A percentile compares a stretch with the other conserved stretches of the same genome.
phyloP scores from a whole-genome alignment of 2,888 invertebrate genomes.

The Limulus polyphemus region DNA sequence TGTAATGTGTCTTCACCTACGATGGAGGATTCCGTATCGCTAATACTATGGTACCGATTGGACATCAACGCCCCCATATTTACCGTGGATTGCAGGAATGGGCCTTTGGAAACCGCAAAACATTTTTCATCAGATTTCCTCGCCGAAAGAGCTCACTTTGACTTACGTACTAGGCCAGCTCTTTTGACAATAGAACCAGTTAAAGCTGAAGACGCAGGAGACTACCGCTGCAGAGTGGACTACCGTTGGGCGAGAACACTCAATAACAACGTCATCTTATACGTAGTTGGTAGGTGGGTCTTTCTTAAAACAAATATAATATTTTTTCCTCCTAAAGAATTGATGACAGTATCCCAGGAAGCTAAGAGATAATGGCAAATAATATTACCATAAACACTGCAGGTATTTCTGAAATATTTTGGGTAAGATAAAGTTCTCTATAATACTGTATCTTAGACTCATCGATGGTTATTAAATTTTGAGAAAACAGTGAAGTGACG shows the following conservation, averaged over 20 bases:
- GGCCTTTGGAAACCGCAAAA: conserved; percentile 11
- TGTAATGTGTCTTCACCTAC: conserved; percentile 34
- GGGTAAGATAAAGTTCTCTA: too few species aligned
- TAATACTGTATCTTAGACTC: too few species aligned
- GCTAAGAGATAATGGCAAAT: too few species aligned
- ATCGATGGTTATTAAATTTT: too few species aligned
- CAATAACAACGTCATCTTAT: conserved; percentile 15
- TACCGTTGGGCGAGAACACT: conserved; percentile 22
- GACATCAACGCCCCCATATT: conserved; percentile 19
- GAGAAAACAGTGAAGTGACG: too few species aligned
- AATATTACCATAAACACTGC: too few species aligned
- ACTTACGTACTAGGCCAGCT: conserved; percentile 17
- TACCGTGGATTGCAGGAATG: conserved; percentile 19
- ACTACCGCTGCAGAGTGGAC: conserved; percentile 21
- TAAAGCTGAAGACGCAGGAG: conserved; percentile 19
- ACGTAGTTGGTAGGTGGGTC: conserved; percentile 18
- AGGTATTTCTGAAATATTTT: too few species aligned
- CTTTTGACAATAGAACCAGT: conserved; percentile 20
- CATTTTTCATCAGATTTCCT: conserved; percentile 19
- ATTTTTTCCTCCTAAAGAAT: too few species aligned
- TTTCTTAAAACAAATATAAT: too few species aligned
- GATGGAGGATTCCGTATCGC: conserved; percentile 18
- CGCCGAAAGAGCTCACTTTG: conserved; percentile 19
- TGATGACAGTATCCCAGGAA: too few species aligned
- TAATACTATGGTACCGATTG: conserved; percentile 21